Evolutionary conservation across 2,888 invertebrate species (phyloP), one percentile per base, ranked within the genome.

Genomic region (Scaptomyza caliginosa): DNA sequence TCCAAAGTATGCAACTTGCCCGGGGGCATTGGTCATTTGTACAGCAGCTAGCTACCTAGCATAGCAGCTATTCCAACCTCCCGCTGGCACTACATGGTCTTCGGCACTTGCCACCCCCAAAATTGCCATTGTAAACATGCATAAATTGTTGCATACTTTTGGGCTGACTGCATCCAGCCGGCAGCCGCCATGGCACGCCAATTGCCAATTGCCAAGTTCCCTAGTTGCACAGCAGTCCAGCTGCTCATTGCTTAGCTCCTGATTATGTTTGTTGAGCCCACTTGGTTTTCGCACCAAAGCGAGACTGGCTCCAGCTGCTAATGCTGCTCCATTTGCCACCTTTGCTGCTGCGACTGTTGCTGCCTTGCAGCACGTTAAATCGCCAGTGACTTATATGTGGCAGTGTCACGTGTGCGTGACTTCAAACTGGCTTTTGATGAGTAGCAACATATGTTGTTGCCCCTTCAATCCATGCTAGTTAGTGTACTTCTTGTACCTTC

Each of bases 61-160:
- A n/a, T n/a, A n/a, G n/a, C n/a, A n/a, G n/a, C n/a, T n/a, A n/a
- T n/a, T n/a, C n/a, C n/a, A n/a, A n/a, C 34, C 38, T 5, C 34
- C 19, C 13, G 21, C 21, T 11, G n/a, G n/a, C n/a, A 5, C 34
- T 39, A 5, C 0, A 28, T 4, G 11, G 11, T 34, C 23, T 21
- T 4, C 13, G 6, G 4, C 17, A 21, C 13, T 16, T 51, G 42
- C 40, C 52, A 28, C 21, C 45, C 21, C 36, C 46, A 26, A 75
- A 84, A 81, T 77, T 74, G 68, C 70, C 77, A 74, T 74, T 84
- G 86, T 84, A 86, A 83, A 83, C 82, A 83, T 68, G 82, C 82
- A 83, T 83, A 83, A 83, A 86, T 83, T 83, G 82, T 83, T 83
- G 86, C 86, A 83, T 86, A 84, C 81, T 82, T 83, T 81, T 52